Base-by-base conservation (phyloP, 92 coral and sea anemone species). In the Parazoanthus atlanticus region DNA sequence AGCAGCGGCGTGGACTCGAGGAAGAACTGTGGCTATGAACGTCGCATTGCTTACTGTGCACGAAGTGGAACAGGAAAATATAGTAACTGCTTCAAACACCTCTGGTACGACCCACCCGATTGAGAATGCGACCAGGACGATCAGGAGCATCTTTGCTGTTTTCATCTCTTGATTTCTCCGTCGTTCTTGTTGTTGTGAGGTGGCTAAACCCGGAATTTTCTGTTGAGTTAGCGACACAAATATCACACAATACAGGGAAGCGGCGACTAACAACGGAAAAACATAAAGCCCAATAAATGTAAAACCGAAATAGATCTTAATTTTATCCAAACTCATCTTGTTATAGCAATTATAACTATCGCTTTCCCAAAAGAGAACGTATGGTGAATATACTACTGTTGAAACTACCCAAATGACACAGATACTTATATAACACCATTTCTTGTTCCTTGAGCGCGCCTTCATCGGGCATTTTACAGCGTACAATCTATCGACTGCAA, bases 131-230 rank as follows among this genome's bases (percentile, higher is more conserved):
- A 73, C 17, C 6, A 31, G 77, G 33, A 73, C 77, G 38, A 73
- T 33, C 17, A 73, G 1, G 1, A 73, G 77, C 77, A 73, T 73
- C 23, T 36, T 73, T 21, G 77, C 9, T 30, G 77, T 73, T 73
- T 73, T 73, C 77, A 73, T 73, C 25, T 73, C 36, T 73, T 73
- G 77, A 30, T 73, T 73, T 73, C 77, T 32, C 23, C 77, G 77
- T 73, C 77, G 33, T 73, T 73, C 41, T 73, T 31, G 77, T 31
- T 73, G 77, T 28, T 73, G 77, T 10, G 77, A 30, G 8, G 40
- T 30, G 8, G 43, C 38, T 4, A 43, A 30, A 30, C 77, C 77
- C 23, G 77, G 43, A 4, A 32, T 13, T 36, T 73, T 73, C 9
- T 36, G 77, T 32, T 43, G 77, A 73, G 77, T 31, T 23, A 73